These are phyloP conservation scores for Sebastolobus altivelis DNA, from an alignment of 2,797 vertebrate genomes.

Conservation along the genomic window DNA sequence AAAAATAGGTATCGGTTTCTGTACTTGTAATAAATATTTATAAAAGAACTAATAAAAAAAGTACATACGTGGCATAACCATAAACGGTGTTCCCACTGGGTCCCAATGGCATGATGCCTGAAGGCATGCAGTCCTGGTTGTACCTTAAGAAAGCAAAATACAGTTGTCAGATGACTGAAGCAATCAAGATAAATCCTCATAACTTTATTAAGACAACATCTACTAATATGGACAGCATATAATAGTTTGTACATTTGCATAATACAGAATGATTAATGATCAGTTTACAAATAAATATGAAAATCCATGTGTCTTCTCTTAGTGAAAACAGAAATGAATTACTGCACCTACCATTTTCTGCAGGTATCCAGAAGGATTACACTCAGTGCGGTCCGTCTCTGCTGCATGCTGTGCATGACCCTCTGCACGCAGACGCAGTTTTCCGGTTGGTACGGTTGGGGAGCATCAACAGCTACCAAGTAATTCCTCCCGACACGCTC, in stretches of 20 bases:
- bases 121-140: constrained; percentile 84
- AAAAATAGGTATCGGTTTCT: background rate
- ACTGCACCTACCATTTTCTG: constrained; percentile 88
- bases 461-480: constrained; percentile 91
- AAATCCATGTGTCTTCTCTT: background rate
- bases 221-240: background rate
- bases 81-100: constrained; percentile 92
- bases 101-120: constrained; percentile 85
- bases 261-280: background rate
- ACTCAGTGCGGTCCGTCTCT: constrained; percentile 86
- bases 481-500: constrained; percentile 91
- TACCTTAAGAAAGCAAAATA: constrained; percentile 82
- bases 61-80: constrained; percentile 92
- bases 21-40: background rate
- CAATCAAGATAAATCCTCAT: background rate
- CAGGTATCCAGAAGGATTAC: constrained; percentile 91
- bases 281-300: background rate
- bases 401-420: constrained; percentile 89
- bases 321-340: background rate
- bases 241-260: background rate
- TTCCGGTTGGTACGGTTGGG: constrained; percentile 87
- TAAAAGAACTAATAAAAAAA: background rate
- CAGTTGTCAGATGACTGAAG: constrained; percentile 6
- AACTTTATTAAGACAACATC: background rate
- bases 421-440: constrained; percentile 92